phyloP scores from a whole-genome alignment of 2,113 vertebrate species.

The Arvicanthis niloticus region DNA sequence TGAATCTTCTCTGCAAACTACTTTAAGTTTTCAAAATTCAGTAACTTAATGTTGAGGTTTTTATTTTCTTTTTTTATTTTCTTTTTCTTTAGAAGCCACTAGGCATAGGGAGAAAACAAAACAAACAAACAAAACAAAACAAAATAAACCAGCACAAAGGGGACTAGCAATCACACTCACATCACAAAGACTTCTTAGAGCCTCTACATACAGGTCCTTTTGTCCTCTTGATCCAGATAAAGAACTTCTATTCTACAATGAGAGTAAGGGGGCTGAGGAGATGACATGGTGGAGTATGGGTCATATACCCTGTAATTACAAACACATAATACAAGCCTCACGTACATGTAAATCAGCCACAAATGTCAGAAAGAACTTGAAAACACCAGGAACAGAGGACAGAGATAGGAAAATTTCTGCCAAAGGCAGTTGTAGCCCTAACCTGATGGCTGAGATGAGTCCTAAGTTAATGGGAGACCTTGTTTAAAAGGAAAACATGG shows the following conservation, averaged over 20 bases:
- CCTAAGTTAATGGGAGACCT: not conserved
- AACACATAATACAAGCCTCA: not conserved
- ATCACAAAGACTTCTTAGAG: not conserved
- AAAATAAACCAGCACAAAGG: too few species aligned
- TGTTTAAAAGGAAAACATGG: not conserved
- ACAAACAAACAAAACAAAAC: not conserved
- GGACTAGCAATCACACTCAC: not conserved
- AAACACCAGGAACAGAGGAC: not conserved
- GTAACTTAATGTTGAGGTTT: not conserved
- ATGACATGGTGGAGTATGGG: too few species aligned
- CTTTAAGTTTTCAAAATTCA: conserved; percentile 78
- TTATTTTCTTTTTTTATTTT: not conserved
- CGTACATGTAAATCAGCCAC: not conserved
- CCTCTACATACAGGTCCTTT: not conserved
- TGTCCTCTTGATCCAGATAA: not conserved
- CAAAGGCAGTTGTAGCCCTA: not conserved
- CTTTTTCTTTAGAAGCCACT: not conserved
- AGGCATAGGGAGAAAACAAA: not conserved
- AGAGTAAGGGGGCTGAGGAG: not conserved
- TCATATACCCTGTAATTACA: not conserved
- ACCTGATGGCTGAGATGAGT: too few species aligned
- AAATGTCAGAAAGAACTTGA: too few species aligned
- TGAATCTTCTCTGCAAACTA: conserved; percentile 37
- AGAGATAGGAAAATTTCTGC: too few species aligned
- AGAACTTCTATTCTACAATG: not conserved